A percentile compares a stretch with the other conserved stretches of the same genome.
These are phyloP conservation scores for Sminthurides aquaticus DNA, from an alignment of 2,888 invertebrate species.

Conservation along the genomic window DNA sequence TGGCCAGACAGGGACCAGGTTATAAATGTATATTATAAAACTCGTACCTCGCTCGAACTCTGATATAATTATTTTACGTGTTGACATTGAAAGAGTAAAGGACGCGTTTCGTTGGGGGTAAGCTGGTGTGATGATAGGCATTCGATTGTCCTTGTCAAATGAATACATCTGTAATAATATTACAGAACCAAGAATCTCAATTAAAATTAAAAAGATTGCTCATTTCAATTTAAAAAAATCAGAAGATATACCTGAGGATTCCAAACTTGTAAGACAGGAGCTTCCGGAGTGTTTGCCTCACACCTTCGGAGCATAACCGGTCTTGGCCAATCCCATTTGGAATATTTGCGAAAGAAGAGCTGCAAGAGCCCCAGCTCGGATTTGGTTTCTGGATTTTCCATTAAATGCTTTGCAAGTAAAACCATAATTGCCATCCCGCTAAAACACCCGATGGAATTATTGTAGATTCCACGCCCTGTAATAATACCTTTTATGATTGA, in stretches of 20 bases:
- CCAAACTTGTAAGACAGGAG: conserved; percentile 10
- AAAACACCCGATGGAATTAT: conserved; percentile 12
- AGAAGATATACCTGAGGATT: conserved; percentile 16
- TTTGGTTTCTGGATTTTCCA: not conserved
- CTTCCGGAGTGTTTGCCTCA: conserved; percentile 3
- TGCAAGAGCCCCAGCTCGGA: not conserved
- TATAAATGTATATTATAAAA: no score
- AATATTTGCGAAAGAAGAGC: conserved; percentile 9
- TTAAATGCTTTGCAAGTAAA: not conserved
- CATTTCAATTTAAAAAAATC: no score
- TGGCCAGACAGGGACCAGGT: no score
- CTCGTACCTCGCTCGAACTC: conserved; percentile 7
- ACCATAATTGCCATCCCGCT: conserved; percentile 10
- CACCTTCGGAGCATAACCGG: not conserved
- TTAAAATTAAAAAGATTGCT: no score
- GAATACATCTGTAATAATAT: conserved; percentile 9
- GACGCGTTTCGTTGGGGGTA: conserved; percentile 14
- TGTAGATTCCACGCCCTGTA: conserved; percentile 11
- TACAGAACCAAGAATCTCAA: no score
- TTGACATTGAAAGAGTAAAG: conserved; percentile 7
- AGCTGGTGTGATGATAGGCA: conserved; percentile 8
- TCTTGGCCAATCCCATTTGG: conserved; percentile 3
- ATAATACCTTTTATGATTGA: not conserved
- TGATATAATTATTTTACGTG: conserved; percentile 3
- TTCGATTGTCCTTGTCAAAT: conserved; percentile 9